phyloP scores from a whole-genome alignment of 2,888 invertebrate species.

The Molanna angustata region DNA sequence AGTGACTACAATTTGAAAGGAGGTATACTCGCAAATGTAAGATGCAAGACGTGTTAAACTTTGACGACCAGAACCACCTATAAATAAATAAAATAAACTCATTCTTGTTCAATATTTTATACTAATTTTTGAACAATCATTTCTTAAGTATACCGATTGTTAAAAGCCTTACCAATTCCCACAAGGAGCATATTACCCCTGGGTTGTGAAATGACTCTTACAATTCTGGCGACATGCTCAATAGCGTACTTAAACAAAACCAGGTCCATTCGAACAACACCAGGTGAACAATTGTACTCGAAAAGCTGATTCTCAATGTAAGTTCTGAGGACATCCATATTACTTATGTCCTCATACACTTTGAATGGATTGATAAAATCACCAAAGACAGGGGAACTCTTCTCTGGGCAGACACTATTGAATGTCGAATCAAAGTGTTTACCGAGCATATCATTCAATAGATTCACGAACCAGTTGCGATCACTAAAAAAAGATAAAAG shows the following conservation, averaged over 20 bases:
- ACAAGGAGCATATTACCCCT: conserved; percentile 81
- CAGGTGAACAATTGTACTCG: conserved; percentile 78
- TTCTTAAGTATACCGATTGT: too few relatives aligned
- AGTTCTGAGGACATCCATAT: conserved; percentile 47
- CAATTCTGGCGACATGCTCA: conserved; percentile 79
- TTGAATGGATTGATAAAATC: conserved; percentile 76
- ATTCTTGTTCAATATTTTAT: neutral
- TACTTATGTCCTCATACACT: conserved; percentile 77
- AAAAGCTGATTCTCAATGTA: conserved; percentile 61
- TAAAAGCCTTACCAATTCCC: conserved; percentile 74
- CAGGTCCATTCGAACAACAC: conserved; percentile 74
- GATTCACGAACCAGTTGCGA: conserved; percentile 70
- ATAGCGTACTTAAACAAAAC: conserved; percentile 86
- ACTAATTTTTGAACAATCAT: too few relatives aligned
- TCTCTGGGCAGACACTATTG: conserved; percentile 72
- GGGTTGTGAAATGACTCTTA: conserved; percentile 79
- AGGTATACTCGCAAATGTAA: conserved; percentile 74
- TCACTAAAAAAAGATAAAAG: conserved; percentile 53
- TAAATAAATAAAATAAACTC: conserved; percentile 17
- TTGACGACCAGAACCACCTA: conserved; percentile 81
- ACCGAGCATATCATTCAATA: conserved; percentile 73
- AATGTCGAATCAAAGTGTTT: conserved; percentile 77
- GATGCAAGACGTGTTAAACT: conserved; percentile 74
- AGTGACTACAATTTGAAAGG: conserved; percentile 77
- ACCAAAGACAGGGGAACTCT: conserved; percentile 69